Evolutionary conservation across 2,888 invertebrate species (phyloP).

Genomic region (Hirtodrosophila histrioides): DNA sequence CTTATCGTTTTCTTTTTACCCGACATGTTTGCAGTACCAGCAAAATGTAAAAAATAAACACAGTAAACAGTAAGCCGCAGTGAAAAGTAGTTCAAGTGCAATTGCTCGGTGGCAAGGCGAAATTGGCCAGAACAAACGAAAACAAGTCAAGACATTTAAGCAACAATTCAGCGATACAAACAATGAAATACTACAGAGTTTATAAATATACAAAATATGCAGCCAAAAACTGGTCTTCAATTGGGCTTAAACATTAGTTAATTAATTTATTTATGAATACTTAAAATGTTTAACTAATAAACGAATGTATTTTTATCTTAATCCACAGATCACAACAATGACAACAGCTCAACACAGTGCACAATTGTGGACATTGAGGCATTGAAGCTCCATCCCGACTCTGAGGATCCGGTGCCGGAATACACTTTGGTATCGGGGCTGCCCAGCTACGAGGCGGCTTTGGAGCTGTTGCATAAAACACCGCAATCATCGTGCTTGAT

Average conservation of each 20-base stretch:
- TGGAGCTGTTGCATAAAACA: slow-evolving; percentile 86
- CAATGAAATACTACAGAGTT: no score
- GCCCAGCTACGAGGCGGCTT: slow-evolving; percentile 87
- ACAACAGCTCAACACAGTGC: slow-evolving; percentile 66
- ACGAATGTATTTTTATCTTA: slow-evolving; percentile 1
- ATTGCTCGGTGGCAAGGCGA: slow-evolving; percentile 25
- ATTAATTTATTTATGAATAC: no score
- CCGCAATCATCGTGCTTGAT: slow-evolving; percentile 80
- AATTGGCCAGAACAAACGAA: slow-evolving; percentile 5
- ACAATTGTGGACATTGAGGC: slow-evolving; percentile 81
- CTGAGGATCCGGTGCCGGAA: slow-evolving; percentile 87
- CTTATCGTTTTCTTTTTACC: slow-evolving; percentile 5
- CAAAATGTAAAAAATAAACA: slow-evolving; percentile 7
- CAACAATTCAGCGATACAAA: slow-evolving; percentile 13
- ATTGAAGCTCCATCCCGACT: slow-evolving; percentile 80
- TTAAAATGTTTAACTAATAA: neutral
- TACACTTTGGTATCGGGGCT: slow-evolving; percentile 88
- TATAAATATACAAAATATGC: neutral
- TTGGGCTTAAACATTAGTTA: neutral
- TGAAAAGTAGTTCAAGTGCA: slow-evolving; percentile 26
- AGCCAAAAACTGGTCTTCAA: slow-evolving; percentile 12
- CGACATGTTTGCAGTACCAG: slow-evolving; percentile 18
- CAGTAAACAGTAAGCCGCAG: neutral
- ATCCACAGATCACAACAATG: slow-evolving; percentile 62
- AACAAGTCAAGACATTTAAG: slow-evolving; percentile 12